Evolutionary conservation across 2,113 vertebrate genomes (phyloP).

Genomic region (Bothrops jararaca): DNA sequence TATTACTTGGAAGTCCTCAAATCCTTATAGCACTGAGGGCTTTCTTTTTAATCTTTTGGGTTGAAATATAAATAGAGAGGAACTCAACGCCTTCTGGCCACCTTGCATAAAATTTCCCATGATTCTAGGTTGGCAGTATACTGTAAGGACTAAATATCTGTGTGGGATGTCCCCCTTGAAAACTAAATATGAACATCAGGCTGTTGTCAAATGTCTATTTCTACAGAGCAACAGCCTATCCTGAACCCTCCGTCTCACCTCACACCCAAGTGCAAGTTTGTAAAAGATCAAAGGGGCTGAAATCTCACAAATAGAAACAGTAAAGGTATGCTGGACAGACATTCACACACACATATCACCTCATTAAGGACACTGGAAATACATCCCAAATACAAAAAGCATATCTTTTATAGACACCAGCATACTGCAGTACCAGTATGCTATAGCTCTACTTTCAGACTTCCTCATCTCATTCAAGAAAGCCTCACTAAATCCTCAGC

Average conservation of each 20-base stretch:
- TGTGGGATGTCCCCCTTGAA: not conserved
- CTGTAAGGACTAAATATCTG: not conserved
- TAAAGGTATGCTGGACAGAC: not conserved
- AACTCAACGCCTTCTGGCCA: not conserved
- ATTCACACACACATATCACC: not conserved
- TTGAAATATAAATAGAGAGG: not conserved
- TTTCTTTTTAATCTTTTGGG: not conserved
- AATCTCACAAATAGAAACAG: not conserved
- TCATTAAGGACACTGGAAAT: not conserved
- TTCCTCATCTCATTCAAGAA: not conserved
- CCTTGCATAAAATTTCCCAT: not conserved
- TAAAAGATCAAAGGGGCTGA: not conserved
- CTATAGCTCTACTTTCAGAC: not conserved
- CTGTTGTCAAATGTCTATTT: not conserved
- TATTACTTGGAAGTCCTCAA: not conserved
- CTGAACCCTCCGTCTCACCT: not conserved
- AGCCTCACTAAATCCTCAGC: not conserved
- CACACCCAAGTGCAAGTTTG: not conserved
- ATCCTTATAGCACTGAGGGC: not conserved
- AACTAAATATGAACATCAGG: not conserved
- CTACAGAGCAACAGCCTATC: not conserved
- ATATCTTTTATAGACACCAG: not conserved
- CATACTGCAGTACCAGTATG: not conserved
- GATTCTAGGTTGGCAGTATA: not conserved
- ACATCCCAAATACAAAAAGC: not conserved